These are phyloP conservation scores for Loriculus beryllinus DNA, from an alignment of 2,797 vertebrate genomes.

Conservation along the genomic window DNA sequence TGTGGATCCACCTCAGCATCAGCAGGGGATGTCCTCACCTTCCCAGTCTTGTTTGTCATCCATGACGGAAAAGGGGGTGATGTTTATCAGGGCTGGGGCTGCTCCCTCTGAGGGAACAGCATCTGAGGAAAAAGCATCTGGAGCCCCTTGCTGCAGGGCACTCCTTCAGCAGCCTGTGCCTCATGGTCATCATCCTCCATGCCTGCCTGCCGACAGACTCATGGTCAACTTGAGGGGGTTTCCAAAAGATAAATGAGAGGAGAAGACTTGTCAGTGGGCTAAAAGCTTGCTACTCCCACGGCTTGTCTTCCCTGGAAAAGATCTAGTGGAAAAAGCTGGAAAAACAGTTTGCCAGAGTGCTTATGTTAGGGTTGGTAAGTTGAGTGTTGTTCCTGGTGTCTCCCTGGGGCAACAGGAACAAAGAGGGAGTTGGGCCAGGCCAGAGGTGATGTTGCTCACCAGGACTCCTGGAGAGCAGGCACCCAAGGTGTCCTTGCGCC, in stretches of 20 bases:
- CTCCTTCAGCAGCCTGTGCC: fast-evolving
- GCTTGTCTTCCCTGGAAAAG: not conserved
- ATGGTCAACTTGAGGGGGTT: not conserved
- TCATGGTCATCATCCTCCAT: fast-evolving
- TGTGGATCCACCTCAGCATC: not conserved
- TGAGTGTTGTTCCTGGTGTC: not conserved
- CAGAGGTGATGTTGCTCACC: not conserved
- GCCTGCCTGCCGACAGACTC: not conserved
- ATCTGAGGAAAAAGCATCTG: too few species aligned
- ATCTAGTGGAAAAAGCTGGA: not conserved
- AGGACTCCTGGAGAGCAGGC: not conserved
- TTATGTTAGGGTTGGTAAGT: not conserved
- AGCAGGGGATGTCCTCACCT: fast-evolving
- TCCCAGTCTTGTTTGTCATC: fast-evolving
- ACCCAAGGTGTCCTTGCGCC: not conserved
- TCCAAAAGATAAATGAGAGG: not conserved
- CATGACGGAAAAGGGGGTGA: fast-evolving
- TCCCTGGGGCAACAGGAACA: not conserved
- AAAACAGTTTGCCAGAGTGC: not conserved
- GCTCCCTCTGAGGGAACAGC: not conserved
- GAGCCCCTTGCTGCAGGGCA: fast-evolving
- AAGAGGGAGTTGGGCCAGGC: not conserved
- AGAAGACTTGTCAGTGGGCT: not conserved
- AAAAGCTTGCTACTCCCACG: not conserved
- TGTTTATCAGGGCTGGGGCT: not conserved